A percentile compares a stretch with the other conserved stretches of the same genome.
Conservation (phyloP, 2,113 vertebrate species). For the Peromyscus polionotus region DNA sequence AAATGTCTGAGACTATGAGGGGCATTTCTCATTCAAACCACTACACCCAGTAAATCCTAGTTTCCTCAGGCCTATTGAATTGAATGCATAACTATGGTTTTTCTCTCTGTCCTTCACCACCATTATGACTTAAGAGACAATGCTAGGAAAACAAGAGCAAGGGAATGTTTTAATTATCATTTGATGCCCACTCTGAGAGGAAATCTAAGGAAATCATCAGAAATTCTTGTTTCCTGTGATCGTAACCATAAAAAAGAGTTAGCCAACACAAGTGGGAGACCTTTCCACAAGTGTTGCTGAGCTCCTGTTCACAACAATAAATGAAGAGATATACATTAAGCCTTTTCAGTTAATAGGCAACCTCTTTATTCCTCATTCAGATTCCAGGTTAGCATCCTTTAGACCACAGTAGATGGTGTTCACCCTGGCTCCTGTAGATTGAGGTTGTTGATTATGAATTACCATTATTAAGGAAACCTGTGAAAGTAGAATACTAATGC, state of each 20-base stretch:
- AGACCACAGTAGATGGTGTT: background rate
- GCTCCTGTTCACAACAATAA: background rate
- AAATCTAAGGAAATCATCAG: slow-evolving; percentile 32
- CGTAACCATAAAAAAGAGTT: background rate
- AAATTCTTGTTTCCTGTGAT: slow-evolving; percentile 20
- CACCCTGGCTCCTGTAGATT: background rate
- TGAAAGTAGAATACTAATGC: background rate
- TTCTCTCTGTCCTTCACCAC: background rate
- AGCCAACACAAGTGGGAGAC: slow-evolving; percentile 20
- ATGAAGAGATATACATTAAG: background rate
- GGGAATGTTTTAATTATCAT: background rate
- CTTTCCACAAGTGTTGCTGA: background rate
- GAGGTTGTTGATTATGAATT: slow-evolving; percentile 10
- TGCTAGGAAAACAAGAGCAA: background rate
- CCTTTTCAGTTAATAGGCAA: background rate
- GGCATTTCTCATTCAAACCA: background rate
- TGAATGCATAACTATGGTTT: slow-evolving; percentile 2
- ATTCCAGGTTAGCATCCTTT: background rate
- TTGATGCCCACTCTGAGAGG: background rate
- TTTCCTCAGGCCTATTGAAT: slow-evolving; percentile 12
- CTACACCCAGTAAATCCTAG: background rate
- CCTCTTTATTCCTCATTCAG: background rate
- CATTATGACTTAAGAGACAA: background rate
- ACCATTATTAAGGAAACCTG: background rate
- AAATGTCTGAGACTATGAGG: background rate